phyloP scores from a whole-genome alignment of 2,888 invertebrate genomes.

The Dorcus hopei region DNA sequence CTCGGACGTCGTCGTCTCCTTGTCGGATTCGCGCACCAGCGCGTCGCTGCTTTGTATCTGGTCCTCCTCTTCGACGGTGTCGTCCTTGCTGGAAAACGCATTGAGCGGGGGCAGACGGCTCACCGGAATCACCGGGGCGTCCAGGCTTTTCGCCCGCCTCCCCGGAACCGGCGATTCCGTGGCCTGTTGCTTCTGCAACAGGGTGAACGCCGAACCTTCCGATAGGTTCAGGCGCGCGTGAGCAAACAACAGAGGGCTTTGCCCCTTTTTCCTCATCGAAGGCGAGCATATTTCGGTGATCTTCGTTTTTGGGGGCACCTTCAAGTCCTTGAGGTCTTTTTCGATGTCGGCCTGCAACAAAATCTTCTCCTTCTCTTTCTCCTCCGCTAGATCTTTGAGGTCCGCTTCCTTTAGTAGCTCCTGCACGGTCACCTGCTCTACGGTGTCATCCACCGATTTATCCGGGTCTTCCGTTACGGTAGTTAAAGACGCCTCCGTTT shows the following conservation, averaged over 20 bases:
- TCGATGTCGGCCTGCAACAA: slow-evolving; percentile 45
- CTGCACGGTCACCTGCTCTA: slow-evolving; percentile 50
- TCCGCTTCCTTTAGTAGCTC: slow-evolving; percentile 31
- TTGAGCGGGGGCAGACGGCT: slow-evolving; percentile 78
- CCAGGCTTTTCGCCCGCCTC: slow-evolving; percentile 78
- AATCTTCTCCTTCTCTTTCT: slow-evolving; percentile 41
- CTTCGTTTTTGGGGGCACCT: slow-evolving; percentile 53
- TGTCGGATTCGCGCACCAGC: slow-evolving; percentile 32
- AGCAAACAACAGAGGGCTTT: slow-evolving; percentile 75
- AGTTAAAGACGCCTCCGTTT: slow-evolving; percentile 34
- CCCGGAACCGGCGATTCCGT: slow-evolving; percentile 68
- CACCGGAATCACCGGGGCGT: slow-evolving; percentile 78
- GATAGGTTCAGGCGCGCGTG: slow-evolving; percentile 77
- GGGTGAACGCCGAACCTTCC: slow-evolving; percentile 75
- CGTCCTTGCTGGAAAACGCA: slow-evolving; percentile 85
- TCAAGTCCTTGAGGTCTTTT: slow-evolving; percentile 44
- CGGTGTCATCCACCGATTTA: slow-evolving; percentile 43
- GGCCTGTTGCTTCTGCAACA: slow-evolving; percentile 73
- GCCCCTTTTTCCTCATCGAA: slow-evolving; percentile 64
- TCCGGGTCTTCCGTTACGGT: slow-evolving; percentile 39
- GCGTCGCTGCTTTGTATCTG: slow-evolving; percentile 36
- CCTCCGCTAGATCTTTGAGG: slow-evolving; percentile 33
- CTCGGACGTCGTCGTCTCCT: slow-evolving; percentile 48
- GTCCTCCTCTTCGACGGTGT: slow-evolving; percentile 76
- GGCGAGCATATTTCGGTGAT: slow-evolving; percentile 68